These are phyloP conservation scores for Caenorhabditis inopinata DNA, from an alignment of 1,140 invertebrate genomes.

Conservation along the genomic window DNA sequence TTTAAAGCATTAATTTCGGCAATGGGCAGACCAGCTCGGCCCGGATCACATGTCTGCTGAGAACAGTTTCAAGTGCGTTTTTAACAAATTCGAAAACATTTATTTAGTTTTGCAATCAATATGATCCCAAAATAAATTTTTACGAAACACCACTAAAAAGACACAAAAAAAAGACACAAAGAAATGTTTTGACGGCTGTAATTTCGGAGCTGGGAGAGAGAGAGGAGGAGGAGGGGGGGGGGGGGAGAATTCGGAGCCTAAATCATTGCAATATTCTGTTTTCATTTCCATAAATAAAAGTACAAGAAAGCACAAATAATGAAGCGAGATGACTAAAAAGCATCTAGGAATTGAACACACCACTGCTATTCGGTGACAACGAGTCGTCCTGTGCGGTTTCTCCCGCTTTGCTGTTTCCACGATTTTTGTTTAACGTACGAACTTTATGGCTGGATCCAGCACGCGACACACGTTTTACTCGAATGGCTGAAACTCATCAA, in stretches of 20 bases:
- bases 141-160: not conserved
- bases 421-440: conserved; percentile 42
- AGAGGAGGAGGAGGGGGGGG: not conserved
- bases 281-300: not conserved
- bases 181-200: conserved; percentile 1
- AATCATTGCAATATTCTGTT: not conserved
- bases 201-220: conserved; percentile 2
- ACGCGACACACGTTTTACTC: conserved; percentile 37
- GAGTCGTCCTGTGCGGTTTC: conserved; percentile 13
- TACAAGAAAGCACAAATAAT: not conserved
- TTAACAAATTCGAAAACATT: conserved; percentile 1
- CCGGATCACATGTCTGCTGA: too few relatives aligned
- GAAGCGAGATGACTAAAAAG: not conserved
- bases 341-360: conserved; percentile 26
- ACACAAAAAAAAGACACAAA: not conserved
- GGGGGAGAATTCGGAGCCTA: conserved; percentile 27
- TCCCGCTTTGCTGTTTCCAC: conserved; percentile 43
- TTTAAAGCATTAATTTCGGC: too few relatives aligned
- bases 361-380: conserved; percentile 27
- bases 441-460: conserved; percentile 38
- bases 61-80: too few relatives aligned
- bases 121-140: not conserved
- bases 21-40: too few relatives aligned
- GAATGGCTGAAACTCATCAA: conserved; percentile 26
- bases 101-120: conserved; percentile 22